A percentile compares a stretch with the other conserved stretches of the same genome.
Conservation (phyloP, 2,888 invertebrate genomes). For the Cryptus viduatorius region DNA sequence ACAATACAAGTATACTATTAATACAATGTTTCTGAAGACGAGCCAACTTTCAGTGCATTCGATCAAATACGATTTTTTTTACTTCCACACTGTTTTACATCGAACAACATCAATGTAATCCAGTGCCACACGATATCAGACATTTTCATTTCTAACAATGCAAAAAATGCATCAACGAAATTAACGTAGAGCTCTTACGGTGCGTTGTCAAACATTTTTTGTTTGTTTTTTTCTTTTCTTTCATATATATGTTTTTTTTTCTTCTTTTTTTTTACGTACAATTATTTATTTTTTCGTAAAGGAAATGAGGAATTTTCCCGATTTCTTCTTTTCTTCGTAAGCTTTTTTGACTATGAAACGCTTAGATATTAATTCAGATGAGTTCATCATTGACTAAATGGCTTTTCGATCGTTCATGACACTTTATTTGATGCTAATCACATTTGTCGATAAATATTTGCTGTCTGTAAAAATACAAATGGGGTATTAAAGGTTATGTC, state of each 20-base stretch:
- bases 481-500: slow-evolving; percentile 40
- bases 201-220: slow-evolving; percentile 21
- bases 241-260: slow-evolving; percentile 5
- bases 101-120: slow-evolving; percentile 28
- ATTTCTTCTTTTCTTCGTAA: slow-evolving; percentile 4
- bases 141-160: slow-evolving; percentile 31
- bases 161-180: slow-evolving; percentile 47
- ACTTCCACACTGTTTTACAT: slow-evolving; percentile 30
- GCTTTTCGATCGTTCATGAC: slow-evolving; percentile 39
- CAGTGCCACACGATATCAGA: slow-evolving; percentile 26
- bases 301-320: slow-evolving; percentile 2
- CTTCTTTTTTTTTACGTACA: slow-evolving; percentile 13
- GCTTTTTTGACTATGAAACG: slow-evolving; percentile 26
- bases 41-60: slow-evolving; percentile 71
- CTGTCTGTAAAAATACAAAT: slow-evolving; percentile 64
- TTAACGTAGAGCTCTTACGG: slow-evolving; percentile 20
- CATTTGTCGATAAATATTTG: slow-evolving; percentile 43
- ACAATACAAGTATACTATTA: slow-evolving; percentile 55
- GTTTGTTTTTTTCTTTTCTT: neutral
- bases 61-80: slow-evolving; percentile 49
- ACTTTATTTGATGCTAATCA: slow-evolving; percentile 48
- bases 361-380: slow-evolving; percentile 16
- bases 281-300: slow-evolving; percentile 26
- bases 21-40: slow-evolving; percentile 73
- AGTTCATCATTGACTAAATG: slow-evolving; percentile 2